These are phyloP conservation scores for Carlito syrichta DNA, from an alignment of 2,113 vertebrate species.

Conservation along the genomic window DNA sequence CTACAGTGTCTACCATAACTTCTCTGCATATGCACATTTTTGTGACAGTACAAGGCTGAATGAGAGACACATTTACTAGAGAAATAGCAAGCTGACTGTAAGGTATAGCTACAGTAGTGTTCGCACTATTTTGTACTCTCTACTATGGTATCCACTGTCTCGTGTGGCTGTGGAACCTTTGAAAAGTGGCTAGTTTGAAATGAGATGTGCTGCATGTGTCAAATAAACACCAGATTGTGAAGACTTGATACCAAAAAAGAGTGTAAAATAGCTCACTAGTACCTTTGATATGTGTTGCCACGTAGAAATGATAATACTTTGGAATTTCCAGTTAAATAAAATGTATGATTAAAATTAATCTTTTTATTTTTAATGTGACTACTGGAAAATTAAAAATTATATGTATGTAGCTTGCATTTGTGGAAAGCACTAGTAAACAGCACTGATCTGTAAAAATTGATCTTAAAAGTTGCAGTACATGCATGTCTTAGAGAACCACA, in stretches of 20 bases:
- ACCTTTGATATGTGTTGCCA: background rate
- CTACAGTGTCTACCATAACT: background rate
- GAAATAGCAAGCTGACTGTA: background rate
- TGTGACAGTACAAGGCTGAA: background rate
- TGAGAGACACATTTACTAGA: background rate
- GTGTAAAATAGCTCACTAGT: background rate
- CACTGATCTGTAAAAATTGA: background rate
- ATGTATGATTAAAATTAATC: background rate
- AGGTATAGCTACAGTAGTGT: background rate
- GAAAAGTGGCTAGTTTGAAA: background rate
- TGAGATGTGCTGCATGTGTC: background rate
- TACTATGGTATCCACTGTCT: background rate
- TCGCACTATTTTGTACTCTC: background rate
- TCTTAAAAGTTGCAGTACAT: background rate
- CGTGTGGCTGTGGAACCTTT: background rate
- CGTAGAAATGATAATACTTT: constrained; percentile 1
- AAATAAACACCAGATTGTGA: background rate
- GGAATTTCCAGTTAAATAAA: background rate
- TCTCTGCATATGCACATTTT: background rate
- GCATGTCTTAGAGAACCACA: background rate
- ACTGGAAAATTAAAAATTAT: background rate
- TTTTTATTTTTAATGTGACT: background rate
- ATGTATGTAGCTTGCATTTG: background rate
- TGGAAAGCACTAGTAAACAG: background rate
- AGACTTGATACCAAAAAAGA: background rate